Conservation (phyloP, 2,888 invertebrate genomes). For the Polyploca ridens region DNA sequence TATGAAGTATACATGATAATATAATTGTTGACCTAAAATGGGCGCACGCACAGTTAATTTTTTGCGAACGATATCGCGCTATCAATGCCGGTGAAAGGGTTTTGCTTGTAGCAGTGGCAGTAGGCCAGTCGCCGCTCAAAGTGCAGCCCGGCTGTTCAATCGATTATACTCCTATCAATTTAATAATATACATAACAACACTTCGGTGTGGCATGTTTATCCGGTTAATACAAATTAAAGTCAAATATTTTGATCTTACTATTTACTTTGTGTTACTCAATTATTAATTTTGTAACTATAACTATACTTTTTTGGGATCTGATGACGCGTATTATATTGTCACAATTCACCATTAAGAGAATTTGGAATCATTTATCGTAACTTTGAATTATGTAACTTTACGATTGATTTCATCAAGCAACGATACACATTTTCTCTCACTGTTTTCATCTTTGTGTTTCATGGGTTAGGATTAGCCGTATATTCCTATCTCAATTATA, state of each 20-base stretch:
- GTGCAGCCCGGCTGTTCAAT: not conserved
- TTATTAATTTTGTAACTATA: too few species aligned
- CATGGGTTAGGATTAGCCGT: not conserved
- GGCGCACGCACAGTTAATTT: constrained; percentile 24
- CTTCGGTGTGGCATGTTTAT: not conserved
- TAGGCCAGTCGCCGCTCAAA: constrained; percentile 20
- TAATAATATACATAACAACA: not conserved
- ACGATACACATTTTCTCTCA: too few species aligned
- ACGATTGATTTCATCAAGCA: not conserved
- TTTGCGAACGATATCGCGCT: constrained; percentile 25
- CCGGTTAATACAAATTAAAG: not conserved
- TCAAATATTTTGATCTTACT: too few species aligned
- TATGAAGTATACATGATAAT: not conserved
- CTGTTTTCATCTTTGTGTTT: too few species aligned
- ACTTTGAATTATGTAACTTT: not conserved
- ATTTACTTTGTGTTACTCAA: too few species aligned
- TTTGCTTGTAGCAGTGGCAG: constrained; percentile 14
- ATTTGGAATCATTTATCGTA: not conserved
- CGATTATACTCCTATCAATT: not conserved
- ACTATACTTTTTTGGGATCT: too few species aligned
- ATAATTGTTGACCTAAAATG: not conserved
- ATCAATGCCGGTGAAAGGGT: constrained; percentile 44
- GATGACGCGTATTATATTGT: too few species aligned
- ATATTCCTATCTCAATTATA: not conserved
- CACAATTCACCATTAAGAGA: not conserved